Conservation (phyloP, 1,140 invertebrate genomes). For the Sipha flava region DNA sequence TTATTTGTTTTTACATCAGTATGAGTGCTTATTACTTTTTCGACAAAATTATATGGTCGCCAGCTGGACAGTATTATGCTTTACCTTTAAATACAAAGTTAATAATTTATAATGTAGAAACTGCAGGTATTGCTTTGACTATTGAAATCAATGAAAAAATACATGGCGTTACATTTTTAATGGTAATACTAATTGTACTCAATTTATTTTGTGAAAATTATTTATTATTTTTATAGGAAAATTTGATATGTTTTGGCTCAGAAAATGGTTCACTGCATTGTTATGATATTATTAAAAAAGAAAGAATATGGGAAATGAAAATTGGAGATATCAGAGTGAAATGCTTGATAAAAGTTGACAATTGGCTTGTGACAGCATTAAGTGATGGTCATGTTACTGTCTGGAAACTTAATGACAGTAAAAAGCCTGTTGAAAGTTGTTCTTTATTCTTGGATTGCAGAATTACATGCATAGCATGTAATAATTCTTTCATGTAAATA, state of each 20-base stretch:
- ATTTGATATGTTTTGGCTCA: conserved; percentile 33
- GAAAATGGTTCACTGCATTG: conserved; percentile 32
- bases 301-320: conserved; percentile 29
- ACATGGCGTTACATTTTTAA: conserved; percentile 33
- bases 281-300: not conserved
- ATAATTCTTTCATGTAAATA: not conserved
- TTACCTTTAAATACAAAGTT: conserved; percentile 1
- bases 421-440: conserved; percentile 26
- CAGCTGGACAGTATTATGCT: conserved; percentile 1
- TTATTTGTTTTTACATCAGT: conserved; percentile 47
- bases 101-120: conserved; percentile 47
- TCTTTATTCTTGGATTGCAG: conserved; percentile 33
- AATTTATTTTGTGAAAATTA: not conserved
- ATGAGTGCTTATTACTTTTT: conserved; percentile 47
- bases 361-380: conserved; percentile 29
- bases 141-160: conserved; percentile 35
- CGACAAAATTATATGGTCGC: not conserved
- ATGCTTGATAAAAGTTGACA: conserved; percentile 16
- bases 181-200: conserved; percentile 23
- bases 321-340: conserved; percentile 31
- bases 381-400: conserved; percentile 32
- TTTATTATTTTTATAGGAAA: conserved; percentile 28
- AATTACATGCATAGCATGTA: conserved; percentile 33
- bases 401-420: not conserved
- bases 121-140: conserved; percentile 53